A percentile compares a stretch with the other conserved stretches of the same genome.
These are phyloP conservation scores for Rhingia rostrata DNA, from an alignment of 2,888 invertebrate genomes.

Conservation along the genomic window DNA sequence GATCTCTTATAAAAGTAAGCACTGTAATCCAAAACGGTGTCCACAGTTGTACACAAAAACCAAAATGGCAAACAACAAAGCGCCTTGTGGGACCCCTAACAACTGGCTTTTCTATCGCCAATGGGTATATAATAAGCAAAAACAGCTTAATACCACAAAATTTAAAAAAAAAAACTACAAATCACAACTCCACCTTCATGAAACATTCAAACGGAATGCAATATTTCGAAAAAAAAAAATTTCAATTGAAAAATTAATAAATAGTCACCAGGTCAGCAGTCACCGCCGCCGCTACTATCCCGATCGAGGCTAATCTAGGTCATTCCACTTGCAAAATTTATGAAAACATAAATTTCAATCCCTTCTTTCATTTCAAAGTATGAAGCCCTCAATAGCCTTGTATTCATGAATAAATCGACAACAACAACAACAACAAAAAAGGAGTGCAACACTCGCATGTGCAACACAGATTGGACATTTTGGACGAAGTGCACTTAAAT, in stretches of 20 bases:
- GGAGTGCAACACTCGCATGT: neutral
- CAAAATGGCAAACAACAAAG: too few relatives aligned
- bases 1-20: too few relatives aligned
- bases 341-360: constrained; percentile 40
- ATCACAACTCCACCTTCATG: neutral
- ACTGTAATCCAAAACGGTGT: too few relatives aligned
- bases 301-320: constrained; percentile 36
- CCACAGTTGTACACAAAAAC: too few relatives aligned
- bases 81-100: too few relatives aligned
- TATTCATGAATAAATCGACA: constrained; percentile 13
- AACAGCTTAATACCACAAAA: neutral
- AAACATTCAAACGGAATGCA: constrained; percentile 25
- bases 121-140: too few relatives aligned
- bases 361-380: neutral
- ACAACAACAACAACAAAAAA: neutral
- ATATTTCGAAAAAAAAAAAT: constrained; percentile 8
- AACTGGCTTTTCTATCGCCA: too few relatives aligned
- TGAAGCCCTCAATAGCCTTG: neutral
- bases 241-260: constrained; percentile 58
- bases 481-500: constrained; percentile 56
- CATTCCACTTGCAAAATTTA: constrained; percentile 55
- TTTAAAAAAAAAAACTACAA: neutral
- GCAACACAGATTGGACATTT: constrained; percentile 44
- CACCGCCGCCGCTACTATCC: neutral
- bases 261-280: constrained; percentile 59